Base-by-base conservation (phyloP, 1,140 invertebrate species). In the Heliconius congener region DNA sequence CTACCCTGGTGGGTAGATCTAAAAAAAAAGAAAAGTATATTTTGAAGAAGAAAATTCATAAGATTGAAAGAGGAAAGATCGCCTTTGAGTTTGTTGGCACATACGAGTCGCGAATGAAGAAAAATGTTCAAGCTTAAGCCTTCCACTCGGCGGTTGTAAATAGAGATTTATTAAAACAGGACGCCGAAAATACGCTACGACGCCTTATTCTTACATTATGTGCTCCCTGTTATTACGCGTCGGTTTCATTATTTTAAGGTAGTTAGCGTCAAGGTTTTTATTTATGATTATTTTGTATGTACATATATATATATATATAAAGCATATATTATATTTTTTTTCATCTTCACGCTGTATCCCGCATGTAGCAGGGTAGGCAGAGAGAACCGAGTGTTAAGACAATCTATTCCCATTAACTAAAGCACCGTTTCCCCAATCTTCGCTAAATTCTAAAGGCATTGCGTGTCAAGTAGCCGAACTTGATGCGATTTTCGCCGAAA, bases 141-240 rank as follows among this genome's bases (percentile, higher is more conserved):
- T 90, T 88, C 89, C 86, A 87, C 88, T 91, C 88, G 42, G 85
- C 84, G 87, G 87, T 88, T 87, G 89, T 88, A 90, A 92, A 93
- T 92, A 92, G 88, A 93, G 91, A 93, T 93, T 93, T 93, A 93
- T 93, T 90, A 89, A 90, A 89, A 90, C 87, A 88, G 88, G 86
- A 88, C 86, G 87, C 83, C 82, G 82, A 86, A 87, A 87, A 87
- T 83, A 77, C 84, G 80, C 77, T 74, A 83, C 87, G 87, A 87
- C 84, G 82, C 81, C 82, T 83, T 84, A 81, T 84, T 83, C 78
- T 81, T 73, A 78, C 75, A 76, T 80, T 74, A 71, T 34, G 39
- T 71, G 37, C 71, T 27, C 37, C 19, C 73, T n/a, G 30, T 71
- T 71, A 71, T 39, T 71, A 66, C 60, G 46, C 13, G 72, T 18